Conservation (phyloP, 2,113 vertebrate genomes). For the Zingel zingel region DNA sequence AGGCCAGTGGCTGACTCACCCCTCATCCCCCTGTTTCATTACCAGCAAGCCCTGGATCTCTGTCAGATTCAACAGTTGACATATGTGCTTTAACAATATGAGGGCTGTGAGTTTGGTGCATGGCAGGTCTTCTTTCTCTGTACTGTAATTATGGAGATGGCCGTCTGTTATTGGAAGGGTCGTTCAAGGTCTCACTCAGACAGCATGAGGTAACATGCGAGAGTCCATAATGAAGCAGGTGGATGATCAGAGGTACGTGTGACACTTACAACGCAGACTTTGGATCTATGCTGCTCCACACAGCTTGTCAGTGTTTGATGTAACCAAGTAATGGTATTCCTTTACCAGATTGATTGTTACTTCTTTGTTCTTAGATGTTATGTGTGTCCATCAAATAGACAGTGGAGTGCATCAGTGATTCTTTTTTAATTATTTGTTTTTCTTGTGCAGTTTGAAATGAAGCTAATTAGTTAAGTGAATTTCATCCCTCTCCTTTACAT, state of each 20-base stretch:
- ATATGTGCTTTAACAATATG: conserved; percentile 73
- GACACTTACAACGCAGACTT: conserved; percentile 14
- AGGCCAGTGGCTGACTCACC: conserved; percentile 77
- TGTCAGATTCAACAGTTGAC: conserved; percentile 77
- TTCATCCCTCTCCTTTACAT: too few relatives aligned
- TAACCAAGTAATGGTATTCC: background rate
- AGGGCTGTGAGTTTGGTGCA: conserved; percentile 61
- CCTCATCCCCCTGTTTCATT: conserved; percentile 69
- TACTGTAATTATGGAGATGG: conserved; percentile 61
- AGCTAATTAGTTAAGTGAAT: too few relatives aligned
- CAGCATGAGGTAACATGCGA: conserved; percentile 27
- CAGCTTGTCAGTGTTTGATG: conserved; percentile 15
- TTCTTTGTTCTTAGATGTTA: background rate
- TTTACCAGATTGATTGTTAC: background rate
- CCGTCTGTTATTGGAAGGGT: conserved; percentile 53
- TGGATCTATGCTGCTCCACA: background rate
- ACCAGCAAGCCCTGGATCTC: conserved; percentile 65
- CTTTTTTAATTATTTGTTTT: too few relatives aligned
- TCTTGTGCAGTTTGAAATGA: background rate
- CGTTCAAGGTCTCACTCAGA: conserved; percentile 61
- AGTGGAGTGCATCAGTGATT: background rate
- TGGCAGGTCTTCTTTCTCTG: conserved; percentile 54
- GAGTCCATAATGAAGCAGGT: conserved; percentile 44
- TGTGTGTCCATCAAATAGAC: background rate
- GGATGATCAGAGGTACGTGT: conserved; percentile 35